These are phyloP conservation scores for Cichlasoma orientale DNA, from an alignment of 2,797 vertebrate genomes.

Conservation along the genomic window DNA sequence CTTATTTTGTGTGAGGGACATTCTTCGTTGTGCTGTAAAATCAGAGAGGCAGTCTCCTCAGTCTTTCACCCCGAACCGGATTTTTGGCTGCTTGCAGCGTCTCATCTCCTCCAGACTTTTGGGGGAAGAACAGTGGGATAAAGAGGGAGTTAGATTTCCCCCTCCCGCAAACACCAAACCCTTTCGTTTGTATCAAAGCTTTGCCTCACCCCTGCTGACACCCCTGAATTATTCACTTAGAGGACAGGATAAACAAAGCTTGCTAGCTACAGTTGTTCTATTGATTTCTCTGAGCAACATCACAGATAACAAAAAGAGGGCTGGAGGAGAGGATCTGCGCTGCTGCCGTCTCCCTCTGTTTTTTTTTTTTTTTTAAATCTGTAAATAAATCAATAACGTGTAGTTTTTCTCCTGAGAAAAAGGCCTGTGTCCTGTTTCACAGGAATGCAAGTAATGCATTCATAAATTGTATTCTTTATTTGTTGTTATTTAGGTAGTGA, in stretches of 20 bases:
- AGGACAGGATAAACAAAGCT: conserved; percentile 72
- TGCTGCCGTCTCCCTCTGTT: conserved; percentile 36
- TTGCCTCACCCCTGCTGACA: conserved; percentile 55
- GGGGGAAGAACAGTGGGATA: conserved; percentile 3
- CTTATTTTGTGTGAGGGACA: conserved; percentile 7
- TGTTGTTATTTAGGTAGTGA: conserved; percentile 39
- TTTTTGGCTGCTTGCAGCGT: conserved; percentile 30
- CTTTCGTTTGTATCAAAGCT: conserved; percentile 65
- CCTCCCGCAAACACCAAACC: conserved; percentile 56
- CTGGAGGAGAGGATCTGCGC: conserved; percentile 56
- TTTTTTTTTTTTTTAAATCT: conserved; percentile 19
- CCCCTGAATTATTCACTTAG: conserved; percentile 76
- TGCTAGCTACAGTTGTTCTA: conserved; percentile 69
- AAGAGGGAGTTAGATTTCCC: conserved; percentile 26
- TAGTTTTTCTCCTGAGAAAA: conserved; percentile 62
- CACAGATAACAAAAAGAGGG: conserved; percentile 70
- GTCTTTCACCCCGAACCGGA: conserved; percentile 2
- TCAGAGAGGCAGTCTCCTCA: conserved; percentile 24
- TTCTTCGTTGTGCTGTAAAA: conserved; percentile 48
- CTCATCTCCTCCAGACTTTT: conserved; percentile 32
- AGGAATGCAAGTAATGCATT: conserved; percentile 52
- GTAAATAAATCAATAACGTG: conserved; percentile 70
- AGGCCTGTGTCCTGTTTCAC: conserved; percentile 48
- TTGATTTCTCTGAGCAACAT: conserved; percentile 74
- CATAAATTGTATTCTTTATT: conserved; percentile 38